Evolutionary conservation across 2,888 invertebrate genomes (phyloP), one percentile per base, ranked within the genome.

Genomic region (Arctia plantaginis): DNA sequence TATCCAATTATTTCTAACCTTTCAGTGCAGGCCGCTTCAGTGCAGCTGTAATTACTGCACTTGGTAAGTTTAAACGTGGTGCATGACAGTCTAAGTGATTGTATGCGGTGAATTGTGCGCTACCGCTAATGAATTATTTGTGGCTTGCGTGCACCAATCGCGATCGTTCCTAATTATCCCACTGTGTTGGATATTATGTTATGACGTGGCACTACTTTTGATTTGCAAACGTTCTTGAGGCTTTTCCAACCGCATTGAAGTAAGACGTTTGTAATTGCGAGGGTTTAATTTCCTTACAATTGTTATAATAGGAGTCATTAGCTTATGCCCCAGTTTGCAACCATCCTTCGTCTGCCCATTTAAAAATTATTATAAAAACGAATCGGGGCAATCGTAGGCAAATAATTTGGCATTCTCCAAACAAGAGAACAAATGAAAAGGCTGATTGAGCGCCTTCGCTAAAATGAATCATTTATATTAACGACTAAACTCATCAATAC

Each of bases 1-100:
- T 95, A 95, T 95, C 94, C 95, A 94, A 95, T 95, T 94, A 95
- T 94, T 93, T 94, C 91, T 94, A 95, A 95, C 95, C 95, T 95
- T 95, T 95, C 93, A 94, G 94, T 87, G 85, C 86, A 84, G 86
- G 84, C 86, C 84, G 89, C 88, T 92, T 90, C 92, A 90, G 90
- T 89, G 89, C 89, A 87, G 82, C 83, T 74, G 87, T 91, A 92
- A 93, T 93, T 93, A 93, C 90, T 89, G 85, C 87, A 89, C 90
- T 91, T 86, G 90, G 88, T 91, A 88, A 90, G 90, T 93, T 93
- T 93, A 93, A 94, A 92, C 92, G 91, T 90, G 88, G 87, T 89
- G 90, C 91, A 93, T 95, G 95, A 95, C 95, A 94, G 93, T 93
- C 85, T 93, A 94, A 95, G 94, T 95, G 95, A 94, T 92, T 93